Conservation (phyloP, 2,113 vertebrate genomes). For the Channa argus region DNA sequence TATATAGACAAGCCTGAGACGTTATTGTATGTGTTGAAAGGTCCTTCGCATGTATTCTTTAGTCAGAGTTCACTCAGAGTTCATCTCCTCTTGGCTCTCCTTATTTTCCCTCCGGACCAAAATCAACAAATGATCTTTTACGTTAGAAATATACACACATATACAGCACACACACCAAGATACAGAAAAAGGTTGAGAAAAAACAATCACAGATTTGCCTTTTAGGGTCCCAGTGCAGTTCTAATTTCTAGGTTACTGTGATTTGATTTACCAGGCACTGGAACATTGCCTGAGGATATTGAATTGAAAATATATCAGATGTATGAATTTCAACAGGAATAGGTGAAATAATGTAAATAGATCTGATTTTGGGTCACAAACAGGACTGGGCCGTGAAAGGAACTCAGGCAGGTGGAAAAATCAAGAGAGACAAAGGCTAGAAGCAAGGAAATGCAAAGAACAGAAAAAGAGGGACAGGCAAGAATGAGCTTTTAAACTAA, state of each 20-base stretch:
- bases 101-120: constrained; percentile 54
- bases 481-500: constrained; percentile 32
- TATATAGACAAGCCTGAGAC: constrained; percentile 56
- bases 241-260: constrained; percentile 52
- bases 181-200: constrained; percentile 8
- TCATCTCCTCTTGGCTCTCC: constrained; percentile 68
- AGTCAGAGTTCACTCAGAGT: constrained; percentile 69
- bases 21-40: constrained; percentile 56
- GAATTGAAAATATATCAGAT: constrained; percentile 72
- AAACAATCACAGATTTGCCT: constrained; percentile 44
- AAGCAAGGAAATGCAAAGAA: constrained; percentile 13
- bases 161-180: constrained; percentile 12
- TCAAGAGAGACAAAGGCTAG: constrained; percentile 9
- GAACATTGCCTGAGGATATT: constrained; percentile 63
- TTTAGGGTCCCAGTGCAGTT: constrained; percentile 52
- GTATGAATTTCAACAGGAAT: constrained; percentile 64
- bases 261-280: constrained; percentile 69
- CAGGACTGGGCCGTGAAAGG: constrained; percentile 11
- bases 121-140: constrained; percentile 70
- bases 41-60: constrained; percentile 44
- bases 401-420: constrained; percentile 31
- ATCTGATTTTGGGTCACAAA: constrained; percentile 61
- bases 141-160: constrained; percentile 16
- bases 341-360: constrained; percentile 71
- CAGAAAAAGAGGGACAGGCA: constrained; percentile 17